Evolutionary conservation across 2,888 invertebrate genomes (phyloP).

Genomic region (Trissoscelio sp.): DNA sequence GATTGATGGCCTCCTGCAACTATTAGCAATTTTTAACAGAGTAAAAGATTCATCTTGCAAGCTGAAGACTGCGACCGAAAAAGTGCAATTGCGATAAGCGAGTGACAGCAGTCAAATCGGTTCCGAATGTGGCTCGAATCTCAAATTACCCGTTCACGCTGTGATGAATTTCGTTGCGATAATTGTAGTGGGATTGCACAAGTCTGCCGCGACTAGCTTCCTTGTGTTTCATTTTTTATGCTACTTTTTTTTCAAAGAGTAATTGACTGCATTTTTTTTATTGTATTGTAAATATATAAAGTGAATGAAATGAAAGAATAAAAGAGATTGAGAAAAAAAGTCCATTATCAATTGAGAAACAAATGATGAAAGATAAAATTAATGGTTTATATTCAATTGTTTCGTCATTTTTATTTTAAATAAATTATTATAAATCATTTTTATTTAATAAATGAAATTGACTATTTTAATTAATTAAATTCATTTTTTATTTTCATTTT

Average conservation of each 20-base stretch:
- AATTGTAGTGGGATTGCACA: conserved; percentile 46
- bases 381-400: too few relatives aligned
- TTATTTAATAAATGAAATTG: too few relatives aligned
- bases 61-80: conserved; percentile 12
- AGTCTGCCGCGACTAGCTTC: conserved; percentile 26
- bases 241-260: neutral
- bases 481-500: too few relatives aligned
- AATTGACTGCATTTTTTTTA: conserved; percentile 11
- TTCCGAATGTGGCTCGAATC: conserved; percentile 41
- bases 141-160: conserved; percentile 44
- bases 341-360: too few relatives aligned
- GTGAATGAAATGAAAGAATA: neutral
- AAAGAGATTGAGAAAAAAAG: too few relatives aligned
- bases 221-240: conserved; percentile 31
- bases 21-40: too few relatives aligned
- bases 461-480: too few relatives aligned
- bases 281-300: conserved; percentile 11
- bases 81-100: conserved; percentile 28
- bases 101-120: conserved; percentile 29
- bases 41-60: too few relatives aligned
- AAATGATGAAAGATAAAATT: too few relatives aligned
- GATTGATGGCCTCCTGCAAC: too few relatives aligned
- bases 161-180: conserved; percentile 47
- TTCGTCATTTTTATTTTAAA: too few relatives aligned
- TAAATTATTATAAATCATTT: too few relatives aligned